Evolutionary conservation across 1,140 invertebrate genomes (phyloP), one percentile per base, ranked within the genome.

Genomic region (Drosophila trapezifrons): DNA sequence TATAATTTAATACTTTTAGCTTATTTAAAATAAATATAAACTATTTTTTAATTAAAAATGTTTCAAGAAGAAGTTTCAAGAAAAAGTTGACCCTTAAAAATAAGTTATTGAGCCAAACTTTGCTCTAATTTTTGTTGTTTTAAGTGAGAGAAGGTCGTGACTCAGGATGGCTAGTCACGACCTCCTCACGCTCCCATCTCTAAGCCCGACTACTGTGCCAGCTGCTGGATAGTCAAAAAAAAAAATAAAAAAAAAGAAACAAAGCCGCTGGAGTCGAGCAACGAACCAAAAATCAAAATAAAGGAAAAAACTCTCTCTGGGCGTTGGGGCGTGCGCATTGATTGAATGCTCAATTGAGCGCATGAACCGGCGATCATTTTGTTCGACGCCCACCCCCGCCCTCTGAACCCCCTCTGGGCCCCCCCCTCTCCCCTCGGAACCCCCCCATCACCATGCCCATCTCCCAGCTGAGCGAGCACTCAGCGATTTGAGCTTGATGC

Each of bases 341-440:
- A 84, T 86, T 86, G 82, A 86, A 86, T 65, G 82, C 78, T 81
- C 82, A 85, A 85, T 85, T 86, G 82, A 86, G 69, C 82, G 78
- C 82, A 86, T 86, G 82, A 85, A 86, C 82, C 52, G 65, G 64
- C 70, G 82, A 86, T 82, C 80, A 78, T 75, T 78, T 82, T 73
- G 71, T 78, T 42, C 64, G 52, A 67, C 75, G 69, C 75, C 59
- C 72, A 62, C 57, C 43, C 25, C 22, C 35, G 40, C 55, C 49
- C 56, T 15, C 46, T 27, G 29, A 18, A 29, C 35, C 22, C 49
- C 35, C 35, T 45, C 56, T 22, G 22, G 4, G 22, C 4, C 51
- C 43, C 29, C 37, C 29, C 22, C 29, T 35, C 59, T 15, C 38
- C 49, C 4, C 9, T 42, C 17, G 4, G n/a, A n/a, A n/a, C n/a